Evolutionary conservation across 2,888 invertebrate genomes (phyloP).

Genomic region (Cheilosia urbana): DNA sequence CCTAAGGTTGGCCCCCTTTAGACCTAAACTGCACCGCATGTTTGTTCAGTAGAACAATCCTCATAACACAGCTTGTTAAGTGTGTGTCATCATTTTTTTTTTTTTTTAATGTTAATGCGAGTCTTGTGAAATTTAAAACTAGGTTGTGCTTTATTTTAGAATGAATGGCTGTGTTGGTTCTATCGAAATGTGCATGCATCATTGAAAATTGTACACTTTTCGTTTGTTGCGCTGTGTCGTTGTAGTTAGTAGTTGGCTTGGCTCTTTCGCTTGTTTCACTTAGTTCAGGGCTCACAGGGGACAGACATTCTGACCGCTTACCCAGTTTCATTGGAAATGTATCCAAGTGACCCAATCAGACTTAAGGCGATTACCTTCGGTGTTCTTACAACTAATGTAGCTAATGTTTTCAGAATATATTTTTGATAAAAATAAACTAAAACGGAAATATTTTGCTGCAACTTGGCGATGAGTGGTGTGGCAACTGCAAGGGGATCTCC

Average conservation of each 20-base stretch:
- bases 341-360: constrained; percentile 75
- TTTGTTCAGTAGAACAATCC: constrained; percentile 53
- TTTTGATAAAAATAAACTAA: constrained; percentile 37
- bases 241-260: constrained; percentile 10
- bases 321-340: constrained; percentile 75
- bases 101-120: constrained; percentile 27
- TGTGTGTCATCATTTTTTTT: constrained; percentile 65
- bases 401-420: constrained; percentile 59
- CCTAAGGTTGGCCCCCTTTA: constrained; percentile 50
- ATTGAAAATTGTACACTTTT: constrained; percentile 61
- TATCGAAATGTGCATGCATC: constrained; percentile 74
- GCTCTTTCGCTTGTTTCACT: constrained; percentile 43
- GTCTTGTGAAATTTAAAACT: constrained; percentile 70
- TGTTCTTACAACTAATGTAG: constrained; percentile 66
- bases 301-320: constrained; percentile 57
- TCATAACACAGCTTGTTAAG: constrained; percentile 33
- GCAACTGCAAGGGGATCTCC: constrained; percentile 21
- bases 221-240: background rate
- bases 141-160: constrained; percentile 63
- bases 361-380: constrained; percentile 73
- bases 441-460: constrained; percentile 21
- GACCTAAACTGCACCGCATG: constrained; percentile 50
- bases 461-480: constrained; percentile 12
- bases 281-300: constrained; percentile 47
- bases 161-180: constrained; percentile 59